Evolutionary conservation across 2,797 vertebrate species (phyloP).

Genomic region (Carduelis carduelis): DNA sequence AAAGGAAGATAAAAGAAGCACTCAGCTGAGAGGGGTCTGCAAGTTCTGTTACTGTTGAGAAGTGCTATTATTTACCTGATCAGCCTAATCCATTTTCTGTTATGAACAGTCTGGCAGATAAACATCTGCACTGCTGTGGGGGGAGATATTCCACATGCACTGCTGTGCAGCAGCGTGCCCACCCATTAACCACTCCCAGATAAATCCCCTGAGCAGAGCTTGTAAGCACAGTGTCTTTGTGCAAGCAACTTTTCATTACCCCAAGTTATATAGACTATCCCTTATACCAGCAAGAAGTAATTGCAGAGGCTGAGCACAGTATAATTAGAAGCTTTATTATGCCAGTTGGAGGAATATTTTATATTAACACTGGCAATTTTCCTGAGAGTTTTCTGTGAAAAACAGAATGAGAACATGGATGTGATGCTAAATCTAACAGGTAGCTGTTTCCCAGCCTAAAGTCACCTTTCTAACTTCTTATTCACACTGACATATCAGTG

Average conservation of each 20-base stretch:
- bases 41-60: not conserved
- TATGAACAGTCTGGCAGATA: not conserved
- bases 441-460: not conserved
- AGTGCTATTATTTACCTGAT: not conserved
- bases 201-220: not conserved
- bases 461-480: not conserved
- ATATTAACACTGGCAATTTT: not conserved
- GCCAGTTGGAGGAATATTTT: not conserved
- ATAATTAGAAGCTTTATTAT: constrained; percentile 4
- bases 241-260: not conserved
- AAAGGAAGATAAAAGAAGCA: not conserved
- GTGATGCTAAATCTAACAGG: not conserved
- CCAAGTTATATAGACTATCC: not conserved
- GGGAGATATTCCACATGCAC: not conserved
- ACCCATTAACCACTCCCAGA: not conserved
- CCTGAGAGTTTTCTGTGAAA: not conserved
- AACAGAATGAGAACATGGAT: not conserved
- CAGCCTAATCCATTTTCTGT: not conserved
- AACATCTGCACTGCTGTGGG: not conserved
- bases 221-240: not conserved
- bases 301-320: not conserved
- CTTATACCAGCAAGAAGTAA: not conserved
- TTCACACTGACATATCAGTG: not conserved
- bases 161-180: not conserved
- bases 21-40: not conserved